These are phyloP conservation scores for Drosophila formosana DNA, from an alignment of 2,888 invertebrate species.

Conservation along the genomic window DNA sequence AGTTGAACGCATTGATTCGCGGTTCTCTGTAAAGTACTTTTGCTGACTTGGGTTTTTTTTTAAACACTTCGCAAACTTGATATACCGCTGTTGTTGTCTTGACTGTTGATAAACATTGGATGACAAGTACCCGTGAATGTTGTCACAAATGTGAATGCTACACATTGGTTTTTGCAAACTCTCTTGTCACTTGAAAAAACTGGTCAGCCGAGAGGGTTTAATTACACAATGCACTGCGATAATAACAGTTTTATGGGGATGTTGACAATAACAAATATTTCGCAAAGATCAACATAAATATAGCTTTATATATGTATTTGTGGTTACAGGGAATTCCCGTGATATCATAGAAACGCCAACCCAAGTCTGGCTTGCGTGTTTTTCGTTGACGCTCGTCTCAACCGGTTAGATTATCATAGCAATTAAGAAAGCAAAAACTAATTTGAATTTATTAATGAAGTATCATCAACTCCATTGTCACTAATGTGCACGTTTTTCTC, in stretches of 20 bases:
- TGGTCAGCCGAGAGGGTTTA: background rate
- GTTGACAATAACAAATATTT: slow-evolving; percentile 6
- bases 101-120: slow-evolving; percentile 19
- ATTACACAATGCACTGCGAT: slow-evolving; percentile 14
- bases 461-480: slow-evolving; percentile 37
- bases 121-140: slow-evolving; percentile 39
- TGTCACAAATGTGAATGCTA: slow-evolving; percentile 14
- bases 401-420: slow-evolving; percentile 54
- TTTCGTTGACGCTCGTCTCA: slow-evolving; percentile 16
- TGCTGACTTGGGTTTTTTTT: slow-evolving; percentile 28
- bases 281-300: slow-evolving; percentile 1
- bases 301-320: background rate
- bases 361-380: slow-evolving; percentile 11
- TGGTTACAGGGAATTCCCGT: slow-evolving; percentile 32
- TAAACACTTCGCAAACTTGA: slow-evolving; percentile 27
- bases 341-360: slow-evolving; percentile 8
- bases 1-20: slow-evolving; percentile 51
- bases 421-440: slow-evolving; percentile 48
- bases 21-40: slow-evolving; percentile 34
- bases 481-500: slow-evolving; percentile 20
- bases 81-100: slow-evolving; percentile 16
- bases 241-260: slow-evolving; percentile 10
- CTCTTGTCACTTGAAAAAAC: slow-evolving; percentile 8
- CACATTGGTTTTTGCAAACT: slow-evolving; percentile 13
- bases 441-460: slow-evolving; percentile 42